Conservation (phyloP, 2,113 vertebrate genomes). For the Sander vitreus region DNA sequence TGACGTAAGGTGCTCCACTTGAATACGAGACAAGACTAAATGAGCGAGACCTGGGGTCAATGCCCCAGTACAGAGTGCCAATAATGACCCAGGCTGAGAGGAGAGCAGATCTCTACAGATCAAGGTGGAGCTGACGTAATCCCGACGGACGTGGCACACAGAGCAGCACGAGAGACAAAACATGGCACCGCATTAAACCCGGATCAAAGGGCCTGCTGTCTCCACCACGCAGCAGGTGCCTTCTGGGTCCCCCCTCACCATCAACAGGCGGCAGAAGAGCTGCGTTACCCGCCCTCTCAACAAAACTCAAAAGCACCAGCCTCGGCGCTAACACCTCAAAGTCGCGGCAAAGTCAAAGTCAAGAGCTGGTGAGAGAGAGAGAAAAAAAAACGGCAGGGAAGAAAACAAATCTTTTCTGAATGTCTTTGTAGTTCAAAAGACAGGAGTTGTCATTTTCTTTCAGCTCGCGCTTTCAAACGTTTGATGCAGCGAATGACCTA, state of each 20-base stretch:
- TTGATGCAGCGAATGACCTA: conserved; percentile 79
- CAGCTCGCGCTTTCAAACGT: conserved; percentile 68
- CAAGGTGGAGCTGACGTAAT: conserved; percentile 73
- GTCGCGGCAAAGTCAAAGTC: conserved; percentile 80
- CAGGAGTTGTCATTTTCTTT: conserved; percentile 75
- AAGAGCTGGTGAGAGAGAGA: conserved; percentile 51
- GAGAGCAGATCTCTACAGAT: conserved; percentile 68
- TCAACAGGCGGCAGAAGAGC: conserved; percentile 59
- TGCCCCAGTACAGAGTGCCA: conserved; percentile 18
- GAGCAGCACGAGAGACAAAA: conserved; percentile 66
- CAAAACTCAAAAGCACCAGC: conserved; percentile 65
- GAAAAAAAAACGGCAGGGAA: conserved; percentile 55
- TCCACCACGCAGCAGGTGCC: conserved; percentile 64
- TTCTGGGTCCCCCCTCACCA: conserved; percentile 58
- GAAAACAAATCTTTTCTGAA: conserved; percentile 74
- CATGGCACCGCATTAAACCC: conserved; percentile 76
- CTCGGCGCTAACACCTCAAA: conserved; percentile 68
- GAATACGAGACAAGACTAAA: conserved; percentile 25
- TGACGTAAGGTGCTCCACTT: conserved; percentile 8
- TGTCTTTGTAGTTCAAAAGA: conserved; percentile 81
- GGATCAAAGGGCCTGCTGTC: conserved; percentile 80
- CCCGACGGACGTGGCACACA: conserved; percentile 62
- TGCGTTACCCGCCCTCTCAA: conserved; percentile 36
- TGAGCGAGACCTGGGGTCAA: conserved; percentile 41
- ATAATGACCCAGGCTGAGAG: conserved; percentile 59